Evolutionary conservation across 2,797 vertebrate species (phyloP), one percentile per base, ranked within the genome.

Genomic region (Limosa lapponica): DNA sequence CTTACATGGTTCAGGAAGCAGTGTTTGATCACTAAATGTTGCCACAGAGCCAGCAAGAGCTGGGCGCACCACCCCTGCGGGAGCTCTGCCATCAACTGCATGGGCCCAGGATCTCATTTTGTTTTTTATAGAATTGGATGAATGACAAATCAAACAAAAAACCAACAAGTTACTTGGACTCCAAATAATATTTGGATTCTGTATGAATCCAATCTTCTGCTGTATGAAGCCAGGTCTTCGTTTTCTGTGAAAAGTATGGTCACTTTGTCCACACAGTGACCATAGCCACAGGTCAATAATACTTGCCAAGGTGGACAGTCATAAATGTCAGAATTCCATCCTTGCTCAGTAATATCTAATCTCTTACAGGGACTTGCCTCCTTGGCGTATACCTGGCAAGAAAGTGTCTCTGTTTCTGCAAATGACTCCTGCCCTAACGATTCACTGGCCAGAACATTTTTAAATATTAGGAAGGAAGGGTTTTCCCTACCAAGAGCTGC

Each of bases 121-220:
- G 3, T 41, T 79, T 93, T 12, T 90, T 69, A 66, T 1, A 73
- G 39, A 90, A 73, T 11, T 74, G 71, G 44, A 61, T 62, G 37
- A 70, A n/a, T 30, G 59, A 91, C 59, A 95, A 95, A 91, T 91
- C 65, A 90, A 87, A 82, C 58, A 89, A 93, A 85, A 74, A 32
- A 90, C 82, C 74, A 86, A 49, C 30, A 75, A 96, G 55, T 89
- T 92, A 67, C 30, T 93, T 77, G 81, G 51, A 24, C 11, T 73
- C 59, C 64, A 82, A 64, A 57, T 70, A 82, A 34, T 32, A 74
- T 73, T 91, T 74, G 13, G 36, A 80, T 58, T 23, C 46, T 46
- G 46, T 46, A 46, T 46, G 22, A 46, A 46, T 46, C 55, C 64
- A 70, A 39, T 41, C 32, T 89, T 89, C 65, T 7, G 2, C 41